phyloP scores from a whole-genome alignment of 2,113 vertebrate species.

The Sinocyclocheilus anshuiensis region DNA sequence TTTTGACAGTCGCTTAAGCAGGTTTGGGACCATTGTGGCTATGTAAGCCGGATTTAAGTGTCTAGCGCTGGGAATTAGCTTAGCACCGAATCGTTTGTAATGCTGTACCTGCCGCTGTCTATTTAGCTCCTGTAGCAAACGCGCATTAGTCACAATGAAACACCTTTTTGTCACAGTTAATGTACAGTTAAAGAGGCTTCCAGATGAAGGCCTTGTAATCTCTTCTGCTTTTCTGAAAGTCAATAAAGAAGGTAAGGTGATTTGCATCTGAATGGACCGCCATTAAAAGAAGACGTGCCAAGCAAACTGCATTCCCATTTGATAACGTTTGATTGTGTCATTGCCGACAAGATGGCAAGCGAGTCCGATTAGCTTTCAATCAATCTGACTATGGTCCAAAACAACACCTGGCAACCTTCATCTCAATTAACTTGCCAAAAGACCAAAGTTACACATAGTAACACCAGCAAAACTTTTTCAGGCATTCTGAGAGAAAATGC shows the following conservation, averaged over 20 bases:
- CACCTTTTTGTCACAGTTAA: neutral
- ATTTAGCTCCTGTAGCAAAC: slow-evolving; percentile 11
- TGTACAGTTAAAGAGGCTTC: slow-evolving; percentile 14
- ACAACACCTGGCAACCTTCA: neutral
- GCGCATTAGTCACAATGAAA: slow-evolving; percentile 31
- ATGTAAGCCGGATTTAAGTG: slow-evolving; percentile 37
- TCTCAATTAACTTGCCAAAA: slow-evolving; percentile 36
- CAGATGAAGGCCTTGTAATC: slow-evolving; percentile 39
- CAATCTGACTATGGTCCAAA: neutral
- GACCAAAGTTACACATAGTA: slow-evolving; percentile 8
- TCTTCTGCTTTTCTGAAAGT: slow-evolving; percentile 16
- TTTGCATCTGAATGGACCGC: slow-evolving; percentile 29
- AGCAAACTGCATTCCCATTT: slow-evolving; percentile 40
- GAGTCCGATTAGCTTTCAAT: slow-evolving; percentile 32
- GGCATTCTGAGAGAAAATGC: slow-evolving; percentile 1
- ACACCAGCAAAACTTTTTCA: slow-evolving; percentile 4
- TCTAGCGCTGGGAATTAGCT: slow-evolving; percentile 32
- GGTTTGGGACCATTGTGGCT: slow-evolving; percentile 16
- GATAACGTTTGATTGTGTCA: neutral
- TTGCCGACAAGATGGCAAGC: neutral
- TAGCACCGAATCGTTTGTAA: slow-evolving; percentile 31
- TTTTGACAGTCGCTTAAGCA: slow-evolving; percentile 40
- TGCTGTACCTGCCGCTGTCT: slow-evolving; percentile 26
- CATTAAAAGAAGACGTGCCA: slow-evolving; percentile 3
- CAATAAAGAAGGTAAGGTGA: slow-evolving; percentile 24